Conservation (phyloP, 92 coral and sea anemone genomes). For the Palythoa grandis region DNA sequence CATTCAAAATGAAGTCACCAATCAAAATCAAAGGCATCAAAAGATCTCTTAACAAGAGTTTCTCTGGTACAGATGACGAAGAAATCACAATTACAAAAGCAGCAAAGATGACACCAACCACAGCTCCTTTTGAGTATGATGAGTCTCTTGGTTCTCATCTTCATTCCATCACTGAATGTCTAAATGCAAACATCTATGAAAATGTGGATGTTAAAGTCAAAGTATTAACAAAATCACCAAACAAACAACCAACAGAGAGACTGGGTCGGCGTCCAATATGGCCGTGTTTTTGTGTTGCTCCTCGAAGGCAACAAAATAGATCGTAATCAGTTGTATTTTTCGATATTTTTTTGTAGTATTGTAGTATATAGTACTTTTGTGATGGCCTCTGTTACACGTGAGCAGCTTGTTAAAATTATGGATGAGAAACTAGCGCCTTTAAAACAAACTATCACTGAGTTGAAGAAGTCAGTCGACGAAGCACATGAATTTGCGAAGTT, state of each 20-base stretch:
- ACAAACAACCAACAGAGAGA: constrained; percentile 36
- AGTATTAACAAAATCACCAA: constrained; percentile 50
- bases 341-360: not conserved
- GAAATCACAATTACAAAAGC: constrained; percentile 40
- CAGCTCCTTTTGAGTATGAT: constrained; percentile 45
- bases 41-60: constrained; percentile 53
- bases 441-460: not conserved
- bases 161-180: constrained; percentile 52
- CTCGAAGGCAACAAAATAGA: constrained; percentile 9
- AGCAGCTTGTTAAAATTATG: not conserved
- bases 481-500: not conserved
- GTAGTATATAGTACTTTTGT: not conserved
- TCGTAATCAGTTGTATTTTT: not conserved
- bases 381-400: not conserved
- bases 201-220: constrained; percentile 54
- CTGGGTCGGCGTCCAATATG: not conserved
- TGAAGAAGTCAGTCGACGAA: not conserved
- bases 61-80: constrained; percentile 54
- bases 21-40: constrained; percentile 64
- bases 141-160: constrained; percentile 45
- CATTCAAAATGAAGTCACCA: constrained; percentile 65
- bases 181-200: constrained; percentile 50
- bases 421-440: not conserved
- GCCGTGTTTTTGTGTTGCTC: not conserved
- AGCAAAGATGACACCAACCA: constrained; percentile 47